Evolutionary conservation across 1,140 invertebrate genomes (phyloP), one percentile per base, ranked within the genome.

Genomic region (Mactra quadrangularis): DNA sequence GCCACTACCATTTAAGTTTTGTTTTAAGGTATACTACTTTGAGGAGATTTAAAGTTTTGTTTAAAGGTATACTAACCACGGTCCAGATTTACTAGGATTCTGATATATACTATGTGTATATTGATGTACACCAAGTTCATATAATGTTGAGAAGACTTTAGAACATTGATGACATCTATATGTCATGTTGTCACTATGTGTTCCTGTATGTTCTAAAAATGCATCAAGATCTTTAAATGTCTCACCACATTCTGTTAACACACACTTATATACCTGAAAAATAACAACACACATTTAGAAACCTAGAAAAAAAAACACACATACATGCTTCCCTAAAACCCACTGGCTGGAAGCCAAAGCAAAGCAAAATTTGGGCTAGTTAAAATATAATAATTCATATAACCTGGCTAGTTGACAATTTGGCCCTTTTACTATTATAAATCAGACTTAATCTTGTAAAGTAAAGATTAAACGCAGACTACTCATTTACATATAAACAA

Each of bases 221-320:
- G 93, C 88, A 35, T 96, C 95, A 19, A 96, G 89, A 29, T 95
- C 95, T 47, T 93, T 90, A 86, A 95, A 96, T 83, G 95, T 95
- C 83, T 93, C 89, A 22, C 93, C 93, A 88, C 95, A 96, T 22
- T 93, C 93, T 72, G 94, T 94, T 87, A 95, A 94, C 38, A 95
- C 95, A 88, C 95, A 96, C 85, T 95, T 95, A 89, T 95, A 96
- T 3, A 96, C 95, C 94, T 95, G 92, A 11, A 94, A 19, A 62
- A 4, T 64, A 17, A 75, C 7, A 15, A 75, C 15, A 45, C 22
- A 31, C 31, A 41, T 31, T 59, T 74, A 81, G 29, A 9, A 19
- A 6, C 22, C 19, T 47, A 47, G 55, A 59, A 22, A 7, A 27
- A 7, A 25, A 11, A 7, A 59, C 13, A 59, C 7, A 59, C n/a